These are phyloP conservation scores for Epicampocera succincta DNA, from an alignment of 2,888 invertebrate species.

Conservation along the genomic window DNA sequence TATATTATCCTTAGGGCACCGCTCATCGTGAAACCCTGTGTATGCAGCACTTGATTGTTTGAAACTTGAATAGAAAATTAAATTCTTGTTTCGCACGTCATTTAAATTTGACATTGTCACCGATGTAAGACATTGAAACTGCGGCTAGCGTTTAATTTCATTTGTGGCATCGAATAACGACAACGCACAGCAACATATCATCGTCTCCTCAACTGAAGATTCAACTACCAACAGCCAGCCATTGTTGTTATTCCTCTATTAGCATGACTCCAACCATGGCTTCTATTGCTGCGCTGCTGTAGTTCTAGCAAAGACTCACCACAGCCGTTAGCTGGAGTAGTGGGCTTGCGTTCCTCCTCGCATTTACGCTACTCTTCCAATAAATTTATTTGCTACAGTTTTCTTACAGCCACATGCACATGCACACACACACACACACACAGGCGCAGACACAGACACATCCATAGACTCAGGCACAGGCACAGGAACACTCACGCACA, in stretches of 20 bases:
- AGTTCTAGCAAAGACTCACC: conserved; percentile 36
- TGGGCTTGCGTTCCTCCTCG: conserved; percentile 7
- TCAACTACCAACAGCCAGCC: conserved; percentile 16
- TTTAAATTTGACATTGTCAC: conserved; percentile 77
- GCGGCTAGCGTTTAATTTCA: conserved; percentile 78
- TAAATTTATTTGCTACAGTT: conserved; percentile 31
- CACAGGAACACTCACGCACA: conserved; percentile 1
- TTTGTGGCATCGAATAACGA: conserved; percentile 73
- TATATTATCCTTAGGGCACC: neutral
- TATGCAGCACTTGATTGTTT: conserved; percentile 34
- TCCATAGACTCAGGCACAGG: no score
- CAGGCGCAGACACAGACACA: neutral
- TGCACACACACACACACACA: neutral
- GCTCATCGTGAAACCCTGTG: neutral
- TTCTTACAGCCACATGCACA: neutral
- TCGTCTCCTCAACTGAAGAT: conserved; percentile 65
- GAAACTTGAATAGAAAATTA: conserved; percentile 75
- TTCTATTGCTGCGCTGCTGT: neutral
- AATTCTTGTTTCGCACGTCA: conserved; percentile 80
- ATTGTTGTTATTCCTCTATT: neutral
- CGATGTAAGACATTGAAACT: conserved; percentile 72
- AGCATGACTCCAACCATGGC: neutral
- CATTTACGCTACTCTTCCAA: conserved; percentile 4
- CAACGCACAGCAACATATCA: conserved; percentile 63
- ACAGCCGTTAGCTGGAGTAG: conserved; percentile 52